phyloP scores from a whole-genome alignment of 2,797 vertebrate genomes.

The Pipistrellus pipistrellus region DNA sequence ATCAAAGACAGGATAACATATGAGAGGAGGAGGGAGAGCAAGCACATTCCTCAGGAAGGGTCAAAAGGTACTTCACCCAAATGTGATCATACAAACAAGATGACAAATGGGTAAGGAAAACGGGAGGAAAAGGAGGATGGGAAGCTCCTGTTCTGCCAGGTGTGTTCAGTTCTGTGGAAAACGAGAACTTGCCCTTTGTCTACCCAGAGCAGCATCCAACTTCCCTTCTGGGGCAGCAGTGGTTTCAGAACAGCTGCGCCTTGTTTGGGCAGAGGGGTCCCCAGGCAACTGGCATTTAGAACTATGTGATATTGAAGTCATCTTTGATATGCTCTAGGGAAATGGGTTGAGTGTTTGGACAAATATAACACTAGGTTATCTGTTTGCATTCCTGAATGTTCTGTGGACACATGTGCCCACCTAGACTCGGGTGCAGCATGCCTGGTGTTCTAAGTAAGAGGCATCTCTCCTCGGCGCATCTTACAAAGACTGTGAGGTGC shows the following conservation, averaged over 20 bases:
- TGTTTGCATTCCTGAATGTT: not conserved
- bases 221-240: not conserved
- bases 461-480: not conserved
- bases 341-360: conserved; percentile 11
- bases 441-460: not conserved
- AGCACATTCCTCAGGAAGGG: conserved; percentile 81
- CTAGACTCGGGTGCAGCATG: not conserved
- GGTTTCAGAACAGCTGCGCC: not conserved
- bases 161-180: not conserved
- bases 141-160: conserved; percentile 27
- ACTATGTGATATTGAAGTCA: not conserved
- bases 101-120: conserved; percentile 59
- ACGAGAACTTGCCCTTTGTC: not conserved
- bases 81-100: conserved; percentile 65
- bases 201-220: not conserved
- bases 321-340: not conserved
- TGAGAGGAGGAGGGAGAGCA: conserved; percentile 76
- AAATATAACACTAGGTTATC: not conserved
- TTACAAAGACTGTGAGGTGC: conserved; percentile 15
- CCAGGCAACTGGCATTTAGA: not conserved
- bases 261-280: not conserved
- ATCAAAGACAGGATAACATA: conserved; percentile 69
- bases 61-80: conserved; percentile 67
- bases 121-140: not conserved
- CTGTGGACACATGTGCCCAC: not conserved